These are phyloP conservation scores for Heliconius eleuchia DNA, from an alignment of 1,140 invertebrate species.

Conservation along the genomic window DNA sequence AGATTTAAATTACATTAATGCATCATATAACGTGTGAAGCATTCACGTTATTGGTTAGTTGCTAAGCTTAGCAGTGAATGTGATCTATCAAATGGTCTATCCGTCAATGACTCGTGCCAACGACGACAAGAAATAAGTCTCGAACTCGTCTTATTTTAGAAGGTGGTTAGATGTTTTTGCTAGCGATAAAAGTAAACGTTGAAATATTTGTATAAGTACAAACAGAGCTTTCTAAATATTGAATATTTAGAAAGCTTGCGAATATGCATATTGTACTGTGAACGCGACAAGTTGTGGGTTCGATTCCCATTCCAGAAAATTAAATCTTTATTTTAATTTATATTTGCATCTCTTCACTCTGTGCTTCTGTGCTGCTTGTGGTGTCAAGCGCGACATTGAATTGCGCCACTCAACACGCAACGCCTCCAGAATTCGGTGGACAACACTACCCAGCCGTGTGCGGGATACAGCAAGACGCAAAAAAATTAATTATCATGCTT, in stretches of 20 bases:
- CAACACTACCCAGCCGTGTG: too few species aligned
- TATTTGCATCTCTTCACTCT: too few species aligned
- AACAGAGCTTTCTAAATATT: not conserved
- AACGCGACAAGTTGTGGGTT: too few species aligned
- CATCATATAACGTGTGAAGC: slow-evolving; percentile 23
- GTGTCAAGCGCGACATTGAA: too few species aligned
- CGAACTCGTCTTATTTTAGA: slow-evolving; percentile 16
- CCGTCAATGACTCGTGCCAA: slow-evolving; percentile 28
- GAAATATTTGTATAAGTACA: not conserved
- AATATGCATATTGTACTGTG: not conserved
- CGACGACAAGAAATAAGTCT: slow-evolving; percentile 26
- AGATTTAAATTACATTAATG: slow-evolving; percentile 3
- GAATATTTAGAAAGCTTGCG: not conserved
- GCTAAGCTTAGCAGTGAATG: slow-evolving; percentile 19
- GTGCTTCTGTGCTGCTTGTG: too few species aligned
- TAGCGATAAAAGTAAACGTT: not conserved
- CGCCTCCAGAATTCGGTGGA: too few species aligned
- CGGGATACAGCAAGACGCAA: too few species aligned
- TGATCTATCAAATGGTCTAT: slow-evolving; percentile 37
- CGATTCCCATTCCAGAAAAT: too few species aligned
- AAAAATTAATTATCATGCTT: too few species aligned
- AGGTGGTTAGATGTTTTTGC: slow-evolving; percentile 3
- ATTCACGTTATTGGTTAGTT: slow-evolving; percentile 20
- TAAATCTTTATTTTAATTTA: too few species aligned
- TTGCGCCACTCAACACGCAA: too few species aligned